Evolutionary conservation across 2,797 vertebrate species (phyloP), one percentile per base, ranked within the genome.

Genomic region (Sardinella longiceps): DNA sequence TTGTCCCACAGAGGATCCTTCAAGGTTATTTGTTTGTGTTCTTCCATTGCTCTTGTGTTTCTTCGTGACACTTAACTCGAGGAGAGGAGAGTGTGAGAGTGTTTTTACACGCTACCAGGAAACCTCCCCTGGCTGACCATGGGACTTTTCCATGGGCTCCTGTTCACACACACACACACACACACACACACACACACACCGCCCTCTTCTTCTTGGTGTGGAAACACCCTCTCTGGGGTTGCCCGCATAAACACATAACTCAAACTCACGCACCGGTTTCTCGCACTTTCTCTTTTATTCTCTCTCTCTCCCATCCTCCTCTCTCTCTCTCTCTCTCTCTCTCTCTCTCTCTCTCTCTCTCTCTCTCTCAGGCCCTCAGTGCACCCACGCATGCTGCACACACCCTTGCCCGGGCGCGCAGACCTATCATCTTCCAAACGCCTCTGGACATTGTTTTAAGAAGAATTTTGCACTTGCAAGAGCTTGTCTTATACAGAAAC

Each of bases 401-500:
- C 66, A 74, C 66, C 66, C 30, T 74, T 74, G 66, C 66, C 66
- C 30, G 14, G 66, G 33, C 66, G 30, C 66, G 66, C 66, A 74
- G 66, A 33, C 12, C 66, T 39, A 37, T 74, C 66, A 37, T 74
- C 33, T 74, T 74, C 66, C 33, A 74, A 74, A 20, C 15, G 66
- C 66, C 66, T 74, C 66, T 74, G 66, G 66, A 37, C 66, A 74
- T 74, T 74, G 30, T 74, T 74, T 74, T 14, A 10, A 28, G 11
- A 74, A 74, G 66, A 74, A 74, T 74, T 74, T 74, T 39, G 5
- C 30, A 74, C 66, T 39, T 74, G 66, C 66, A 74, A 74, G 66
- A 74, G 66, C 66, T 74, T 74, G 66, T 37, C n/a, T 28, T 14
- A 66, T 11, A 66, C 10, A 28, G 25, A 66, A 25, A 66, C 6